Base-by-base conservation (phyloP, 2,888 invertebrate species). In the Synergus laeviventris region DNA sequence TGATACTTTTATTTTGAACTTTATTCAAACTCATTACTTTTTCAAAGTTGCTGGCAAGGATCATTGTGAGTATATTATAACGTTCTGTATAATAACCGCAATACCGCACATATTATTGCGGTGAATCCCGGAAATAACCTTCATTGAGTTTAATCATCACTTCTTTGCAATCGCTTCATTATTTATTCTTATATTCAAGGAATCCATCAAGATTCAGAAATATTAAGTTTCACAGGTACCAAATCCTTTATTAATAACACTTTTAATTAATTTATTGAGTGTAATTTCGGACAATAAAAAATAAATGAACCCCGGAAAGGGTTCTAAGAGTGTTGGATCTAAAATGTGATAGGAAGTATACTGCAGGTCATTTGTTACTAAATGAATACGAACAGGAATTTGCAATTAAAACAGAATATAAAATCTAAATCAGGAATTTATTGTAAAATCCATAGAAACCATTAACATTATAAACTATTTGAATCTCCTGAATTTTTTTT, bases 41-140 rank as follows among this genome's bases (percentile, higher is more conserved):
- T 2, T 18, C 18, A 2, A 24, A 59, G 1, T 24, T 59, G 1
- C 21, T 18, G 21, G 0, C n/a, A 1, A 59, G 12, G 21, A 24
- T 59, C 12, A 24, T 59, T 24, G 7, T 5, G 1, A 9, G 42
- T 49, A 36, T n/a, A 36, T 39, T 18, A 24, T 31, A 60, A 60
- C 14, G 9, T 60, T 31, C 18, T 18, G n/a, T 61, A 61, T 61
- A 62, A 39, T 54, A 54, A 18, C 54, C 3, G 18, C 39, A 8
- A 38, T 31, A 31, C 31, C 31, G 31, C 16, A 36, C 38, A 3
- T 61, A 36, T 24, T 45, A 45, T 45, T 66, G 42, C 16, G 66
- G 45, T 45, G 66, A 45, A 45, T 45, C 66, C 42, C 66, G 66
- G 66, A 66, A 66, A 45, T 66, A 24, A 45, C 45, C 66, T 66